Base-by-base conservation (phyloP, 1,140 invertebrate species). In the Rhagoletis pomonella region DNA sequence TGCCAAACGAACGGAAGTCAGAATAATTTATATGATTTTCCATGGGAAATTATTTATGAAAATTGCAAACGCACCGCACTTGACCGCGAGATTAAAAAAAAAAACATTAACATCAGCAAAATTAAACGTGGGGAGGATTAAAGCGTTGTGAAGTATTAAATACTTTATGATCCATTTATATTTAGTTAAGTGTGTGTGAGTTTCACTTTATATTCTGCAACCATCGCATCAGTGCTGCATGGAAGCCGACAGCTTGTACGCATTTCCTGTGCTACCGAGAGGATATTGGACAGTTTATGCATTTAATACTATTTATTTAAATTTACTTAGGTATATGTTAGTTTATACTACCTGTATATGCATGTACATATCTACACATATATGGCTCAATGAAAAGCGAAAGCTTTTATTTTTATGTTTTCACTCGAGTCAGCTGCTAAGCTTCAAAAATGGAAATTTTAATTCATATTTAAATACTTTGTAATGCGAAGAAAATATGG, bases 1-100 rank as follows among this genome's bases (percentile, higher is more conserved):
- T 81, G 73, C 73, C 47, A 81, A 81, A 81, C 42, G 73, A 81
- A 81, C 73, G 73, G 73, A 81, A 81, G 73, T 81, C 73, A 55
- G 47, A 81, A 81, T 81, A 55, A 81, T 81, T 81, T 81, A 81
- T 81, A 3, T 55, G 73, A 81, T 81, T 81, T 81, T 81, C 14
- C n/a, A n/a, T 44, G 50, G 73, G 73, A 81, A 81, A 81, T 81
- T 81, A 81, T 55, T 81, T 81, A 81, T 81, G 73, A 81, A 81
- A 81, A 81, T 81, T 81, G 47, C 73, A 81, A 55, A 55, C 47
- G 29, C 55, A 81, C 73, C 42, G 47, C 42, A 81, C 73, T 81
- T 81, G 73, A 81, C 73, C 73, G 73, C 73, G 47, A 55, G 73
- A 81, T 55, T 81, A 55, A 81, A 81, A 81, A 81, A 58, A 55